phyloP scores from a whole-genome alignment of 2,113 vertebrate species.

The Furnarius figulus region DNA sequence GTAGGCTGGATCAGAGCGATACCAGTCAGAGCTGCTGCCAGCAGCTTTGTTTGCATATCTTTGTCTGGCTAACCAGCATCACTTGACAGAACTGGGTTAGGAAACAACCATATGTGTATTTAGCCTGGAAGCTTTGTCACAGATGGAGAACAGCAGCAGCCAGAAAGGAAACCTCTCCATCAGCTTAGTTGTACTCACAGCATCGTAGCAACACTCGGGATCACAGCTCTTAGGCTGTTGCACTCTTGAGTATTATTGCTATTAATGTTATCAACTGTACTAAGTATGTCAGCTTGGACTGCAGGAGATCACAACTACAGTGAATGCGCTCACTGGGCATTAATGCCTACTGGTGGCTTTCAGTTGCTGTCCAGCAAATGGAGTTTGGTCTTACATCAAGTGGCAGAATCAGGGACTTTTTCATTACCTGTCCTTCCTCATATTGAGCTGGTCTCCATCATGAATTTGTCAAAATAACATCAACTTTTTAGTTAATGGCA shows the following conservation, averaged over 20 bases:
- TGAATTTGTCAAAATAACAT: not conserved
- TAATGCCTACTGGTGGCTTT: not conserved
- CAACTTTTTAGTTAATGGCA: not conserved
- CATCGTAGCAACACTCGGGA: not conserved
- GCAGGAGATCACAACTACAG: not conserved
- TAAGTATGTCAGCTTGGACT: not conserved
- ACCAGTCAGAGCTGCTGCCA: not conserved
- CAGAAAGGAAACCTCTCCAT: constrained; percentile 21
- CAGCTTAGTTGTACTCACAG: not conserved
- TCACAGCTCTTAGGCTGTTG: not conserved
- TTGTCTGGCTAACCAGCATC: constrained; percentile 30
- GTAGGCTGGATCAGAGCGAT: not conserved
- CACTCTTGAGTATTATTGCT: not conserved
- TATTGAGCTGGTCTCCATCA: fast-evolving
- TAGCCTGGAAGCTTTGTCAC: constrained; percentile 40
- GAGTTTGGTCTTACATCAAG: not conserved
- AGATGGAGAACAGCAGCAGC: constrained; percentile 44
- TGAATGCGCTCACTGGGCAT: not conserved
- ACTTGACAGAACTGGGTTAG: constrained; percentile 54
- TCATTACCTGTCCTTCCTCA: not conserved
- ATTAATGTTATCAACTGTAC: not conserved
- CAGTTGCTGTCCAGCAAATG: not conserved
- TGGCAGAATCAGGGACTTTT: not conserved
- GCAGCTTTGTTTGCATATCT: constrained; percentile 19
- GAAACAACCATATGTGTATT: constrained; percentile 47